phyloP scores from a whole-genome alignment of 2,888 invertebrate genomes.

The Aproaerema taeniolella region DNA sequence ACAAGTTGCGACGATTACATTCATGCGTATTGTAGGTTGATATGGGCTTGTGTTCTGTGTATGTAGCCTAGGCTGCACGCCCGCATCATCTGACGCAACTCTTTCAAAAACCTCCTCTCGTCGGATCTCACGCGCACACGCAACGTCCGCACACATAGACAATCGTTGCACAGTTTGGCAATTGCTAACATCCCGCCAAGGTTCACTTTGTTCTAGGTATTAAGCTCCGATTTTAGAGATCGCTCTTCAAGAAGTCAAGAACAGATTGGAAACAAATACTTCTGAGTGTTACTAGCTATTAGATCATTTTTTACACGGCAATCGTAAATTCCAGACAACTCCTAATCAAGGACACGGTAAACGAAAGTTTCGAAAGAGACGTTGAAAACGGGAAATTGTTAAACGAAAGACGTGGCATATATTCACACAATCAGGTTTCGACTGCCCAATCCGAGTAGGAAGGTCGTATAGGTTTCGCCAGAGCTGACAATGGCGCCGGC shows the following conservation, averaged over 20 bases:
- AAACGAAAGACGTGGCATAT: constrained; percentile 23
- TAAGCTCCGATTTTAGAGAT: constrained; percentile 23
- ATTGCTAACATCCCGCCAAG: constrained; percentile 45
- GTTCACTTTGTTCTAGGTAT: constrained; percentile 46
- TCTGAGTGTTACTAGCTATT: too few species aligned
- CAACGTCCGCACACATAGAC: constrained; percentile 35
- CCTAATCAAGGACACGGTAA: constrained; percentile 26
- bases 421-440: constrained; percentile 54
- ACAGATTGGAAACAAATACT: too few species aligned
- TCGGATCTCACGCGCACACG: constrained; percentile 21
- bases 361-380: constrained; percentile 23
- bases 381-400: constrained; percentile 20
- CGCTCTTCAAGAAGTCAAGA: too few species aligned
- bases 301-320: too few species aligned
- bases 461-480: constrained; percentile 70
- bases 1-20: constrained; percentile 1
- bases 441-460: constrained; percentile 66
- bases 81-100: constrained; percentile 37
- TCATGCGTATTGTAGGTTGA: background rate
- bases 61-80: constrained; percentile 5
- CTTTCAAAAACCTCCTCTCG: constrained; percentile 33
- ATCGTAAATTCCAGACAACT: too few species aligned
- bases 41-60: background rate
- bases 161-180: constrained; percentile 40
- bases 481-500: constrained; percentile 65